Base-by-base conservation (phyloP, 2,888 invertebrate species). In the Drosophila villosipedis region DNA sequence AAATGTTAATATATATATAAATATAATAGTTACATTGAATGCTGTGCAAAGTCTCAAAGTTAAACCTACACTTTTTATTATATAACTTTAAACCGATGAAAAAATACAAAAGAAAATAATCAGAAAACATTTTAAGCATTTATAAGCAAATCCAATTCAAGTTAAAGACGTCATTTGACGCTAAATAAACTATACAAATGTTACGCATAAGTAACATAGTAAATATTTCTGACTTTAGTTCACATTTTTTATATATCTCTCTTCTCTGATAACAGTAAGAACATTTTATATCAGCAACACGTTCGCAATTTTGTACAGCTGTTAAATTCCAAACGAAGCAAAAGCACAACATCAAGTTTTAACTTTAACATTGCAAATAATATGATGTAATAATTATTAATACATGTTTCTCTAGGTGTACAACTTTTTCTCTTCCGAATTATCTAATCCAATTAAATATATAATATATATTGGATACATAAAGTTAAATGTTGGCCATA, bases 31-130 rank as follows among this genome's bases (percentile, higher is more conserved):
- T 79, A 75, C 30, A 68, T 39, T 49, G 81, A 84, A 78, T 69
- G 86, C 86, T 86, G 86, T 86, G 86, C 84, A 86, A 88, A 83
- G 86, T 87, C 86, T 87, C 84, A 87, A 87, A 87, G 86, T 89
- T 89, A 87, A 87, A 87, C 89, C 79, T 87, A 81, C 68, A 82
- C 73, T 84, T 66, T 80, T 84, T 71, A 81, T 73, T 79, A 81
- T 66, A 76, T 75, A 76, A 69, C 76, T 74, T 68, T 68, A 73
- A 73, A 66, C 41, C 50, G 47, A 47, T 14, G 1, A 16, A 73
- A 80, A 61, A 69, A 77, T 39, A 68, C 68, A 33, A 53, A 64
- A 62, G 68, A 37, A 41, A 66, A 68, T 47, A 47, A 47, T 47
- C 60, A 61, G 66, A 50, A 65, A 75, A 73, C 62, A 70, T 77